These are phyloP conservation scores for Ctenicera cuprea DNA, from an alignment of 2,888 invertebrate species.

Conservation along the genomic window DNA sequence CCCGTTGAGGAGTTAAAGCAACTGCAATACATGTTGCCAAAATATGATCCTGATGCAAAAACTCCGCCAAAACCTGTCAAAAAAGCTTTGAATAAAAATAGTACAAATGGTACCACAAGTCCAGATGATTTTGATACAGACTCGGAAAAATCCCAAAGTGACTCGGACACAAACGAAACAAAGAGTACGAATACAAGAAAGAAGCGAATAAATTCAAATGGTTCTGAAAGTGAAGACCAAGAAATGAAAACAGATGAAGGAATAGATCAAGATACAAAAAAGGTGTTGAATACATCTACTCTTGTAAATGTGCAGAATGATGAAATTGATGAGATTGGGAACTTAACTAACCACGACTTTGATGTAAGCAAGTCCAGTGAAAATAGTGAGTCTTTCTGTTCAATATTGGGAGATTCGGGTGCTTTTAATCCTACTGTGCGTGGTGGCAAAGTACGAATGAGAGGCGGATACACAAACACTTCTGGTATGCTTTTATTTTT, in stretches of 20 bases:
- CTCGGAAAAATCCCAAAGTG: constrained; percentile 6
- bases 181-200: constrained; percentile 44
- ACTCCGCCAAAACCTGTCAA: neutral
- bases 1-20: constrained; percentile 78
- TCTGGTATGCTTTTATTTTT: constrained; percentile 34
- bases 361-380: constrained; percentile 3
- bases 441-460: constrained; percentile 53
- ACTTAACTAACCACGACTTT: neutral
- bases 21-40: constrained; percentile 79
- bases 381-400: neutral
- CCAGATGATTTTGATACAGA: neutral
- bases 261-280: neutral
- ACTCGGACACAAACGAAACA: constrained; percentile 19
- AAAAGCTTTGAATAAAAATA: neutral
- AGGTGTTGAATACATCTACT: neutral
- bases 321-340: neutral
- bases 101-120: constrained; percentile 23
- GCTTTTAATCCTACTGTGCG: constrained; percentile 14
- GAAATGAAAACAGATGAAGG: constrained; percentile 39
- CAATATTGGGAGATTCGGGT: constrained; percentile 4
- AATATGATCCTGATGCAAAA: constrained; percentile 54
- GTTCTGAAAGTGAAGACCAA: constrained; percentile 67
- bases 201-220: constrained; percentile 37
- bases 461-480: constrained; percentile 52
- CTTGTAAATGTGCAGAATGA: neutral